Percentiles rank a stretch among this genome's conserved stretches.
Evolutionary conservation across 2,113 vertebrate species (phyloP).

Genomic region (Heptranchias perlo): DNA sequence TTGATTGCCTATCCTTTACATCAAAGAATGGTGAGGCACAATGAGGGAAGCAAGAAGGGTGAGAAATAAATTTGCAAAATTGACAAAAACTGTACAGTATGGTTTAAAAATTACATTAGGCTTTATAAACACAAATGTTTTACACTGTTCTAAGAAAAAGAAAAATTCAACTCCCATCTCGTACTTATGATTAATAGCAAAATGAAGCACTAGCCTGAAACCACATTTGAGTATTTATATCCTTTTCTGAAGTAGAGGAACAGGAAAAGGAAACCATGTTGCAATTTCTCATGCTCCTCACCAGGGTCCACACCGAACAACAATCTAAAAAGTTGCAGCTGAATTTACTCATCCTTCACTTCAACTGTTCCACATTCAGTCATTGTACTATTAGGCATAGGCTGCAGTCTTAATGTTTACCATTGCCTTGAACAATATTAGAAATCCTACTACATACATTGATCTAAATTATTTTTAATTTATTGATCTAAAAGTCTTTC

Average conservation of each 20-base stretch:
- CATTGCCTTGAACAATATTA: neutral
- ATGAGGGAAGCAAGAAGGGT: neutral
- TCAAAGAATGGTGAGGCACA: neutral
- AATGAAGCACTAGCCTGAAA: neutral
- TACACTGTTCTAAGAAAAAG: neutral
- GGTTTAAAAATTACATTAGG: neutral
- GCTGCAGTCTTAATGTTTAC: neutral
- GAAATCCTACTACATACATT: neutral
- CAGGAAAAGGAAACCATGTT: neutral
- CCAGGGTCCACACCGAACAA: neutral
- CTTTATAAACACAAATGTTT: neutral
- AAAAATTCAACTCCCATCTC: neutral
- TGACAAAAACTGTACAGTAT: neutral
- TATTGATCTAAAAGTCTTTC: neutral
- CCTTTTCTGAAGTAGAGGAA: neutral
- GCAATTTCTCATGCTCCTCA: neutral
- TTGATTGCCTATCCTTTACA: neutral
- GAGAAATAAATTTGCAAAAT: neutral
- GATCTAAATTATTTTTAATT: neutral
- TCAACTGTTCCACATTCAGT: neutral
- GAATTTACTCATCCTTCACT: neutral
- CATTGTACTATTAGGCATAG: neutral
- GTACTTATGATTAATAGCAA: neutral
- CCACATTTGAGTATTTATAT: neutral
- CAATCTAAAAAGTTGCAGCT: neutral